Evolutionary conservation across 1,140 invertebrate species (phyloP), one percentile per base, ranked within the genome.

Genomic region (Pachypsylla venusta): DNA sequence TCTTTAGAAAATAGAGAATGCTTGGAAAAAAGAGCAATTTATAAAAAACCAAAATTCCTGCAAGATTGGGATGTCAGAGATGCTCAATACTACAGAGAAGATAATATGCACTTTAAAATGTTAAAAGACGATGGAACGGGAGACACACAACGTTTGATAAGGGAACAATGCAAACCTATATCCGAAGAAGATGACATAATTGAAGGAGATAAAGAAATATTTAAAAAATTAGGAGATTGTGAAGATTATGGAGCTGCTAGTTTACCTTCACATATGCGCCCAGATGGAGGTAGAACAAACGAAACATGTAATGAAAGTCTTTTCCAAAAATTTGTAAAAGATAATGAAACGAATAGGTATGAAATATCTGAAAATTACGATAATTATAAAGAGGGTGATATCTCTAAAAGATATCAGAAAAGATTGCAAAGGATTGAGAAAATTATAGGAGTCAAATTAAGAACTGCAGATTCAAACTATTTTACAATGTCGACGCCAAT

Each of bases 401-500:
- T n/a, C n/a, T 4, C 42, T 48, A n/a, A 22, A 48, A n/a, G 42
- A 5, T 48, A 10, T 19, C 16, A 48, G n/a, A 4, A 19, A n/a
- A 48, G 42, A 48, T 3, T 48, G n/a, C n/a, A 48, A 19, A 48
- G 42, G n/a, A 19, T 48, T n/a, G 42, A 48, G n/a, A 48, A 48
- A 48, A 10, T 48, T 22, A 48, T 10, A 5, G 7, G 16, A 19
- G 4, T n/a, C 7, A 48, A 22, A 19, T 4, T 48, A 4, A 5
- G 16, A 48, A 48, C 42, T 19, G 4, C 42, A 4, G 42, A 22
- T 5, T 22, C 42, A 19, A 22, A 48, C 5, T 48, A 48, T 19
- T 48, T 48, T 22, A 48, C 42, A 48, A 48, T 48, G 42, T 22
- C 42, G n/a, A n/a, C n/a, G n/a, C n/a, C n/a, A n/a, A n/a, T n/a